Evolutionary conservation across 2,797 vertebrate species (phyloP).

Genomic region (Malacoraja senta): DNA sequence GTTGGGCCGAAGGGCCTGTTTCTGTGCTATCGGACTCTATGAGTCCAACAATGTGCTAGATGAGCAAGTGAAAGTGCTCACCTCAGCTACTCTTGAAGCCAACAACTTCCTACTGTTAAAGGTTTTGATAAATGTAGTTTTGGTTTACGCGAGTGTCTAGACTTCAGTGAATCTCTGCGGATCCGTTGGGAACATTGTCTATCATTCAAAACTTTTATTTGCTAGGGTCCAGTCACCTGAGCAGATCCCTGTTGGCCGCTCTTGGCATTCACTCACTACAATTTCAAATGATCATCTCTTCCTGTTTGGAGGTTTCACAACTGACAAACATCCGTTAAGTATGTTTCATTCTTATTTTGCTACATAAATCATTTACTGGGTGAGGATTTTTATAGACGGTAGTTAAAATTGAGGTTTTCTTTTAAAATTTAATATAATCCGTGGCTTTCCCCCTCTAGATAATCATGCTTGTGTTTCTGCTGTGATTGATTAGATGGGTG

Average conservation of each 20-base stretch:
- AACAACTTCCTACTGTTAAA: neutral
- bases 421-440: neutral
- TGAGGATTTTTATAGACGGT: conserved; percentile 36
- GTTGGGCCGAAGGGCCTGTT: no score
- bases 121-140: neutral
- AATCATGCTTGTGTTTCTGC: neutral
- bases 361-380: conserved; percentile 51
- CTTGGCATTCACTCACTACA: conserved; percentile 86
- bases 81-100: neutral
- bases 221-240: conserved; percentile 65
- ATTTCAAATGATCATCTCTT: conserved; percentile 86
- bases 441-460: neutral
- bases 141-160: conserved; percentile 3
- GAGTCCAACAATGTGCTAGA: neutral
- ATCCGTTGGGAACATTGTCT: conserved; percentile 1
- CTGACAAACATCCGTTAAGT: conserved; percentile 86
- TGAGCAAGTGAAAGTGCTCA: neutral
- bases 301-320: conserved; percentile 94
- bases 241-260: conserved; percentile 74
- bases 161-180: neutral
- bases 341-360: conserved; percentile 33
- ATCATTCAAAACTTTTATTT: conserved; percentile 15
- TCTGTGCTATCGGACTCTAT: neutral
- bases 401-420: neutral
- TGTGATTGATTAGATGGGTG: neutral